phyloP scores from a whole-genome alignment of 2,113 vertebrate species.

The Sminthopsis crassicaudata region DNA sequence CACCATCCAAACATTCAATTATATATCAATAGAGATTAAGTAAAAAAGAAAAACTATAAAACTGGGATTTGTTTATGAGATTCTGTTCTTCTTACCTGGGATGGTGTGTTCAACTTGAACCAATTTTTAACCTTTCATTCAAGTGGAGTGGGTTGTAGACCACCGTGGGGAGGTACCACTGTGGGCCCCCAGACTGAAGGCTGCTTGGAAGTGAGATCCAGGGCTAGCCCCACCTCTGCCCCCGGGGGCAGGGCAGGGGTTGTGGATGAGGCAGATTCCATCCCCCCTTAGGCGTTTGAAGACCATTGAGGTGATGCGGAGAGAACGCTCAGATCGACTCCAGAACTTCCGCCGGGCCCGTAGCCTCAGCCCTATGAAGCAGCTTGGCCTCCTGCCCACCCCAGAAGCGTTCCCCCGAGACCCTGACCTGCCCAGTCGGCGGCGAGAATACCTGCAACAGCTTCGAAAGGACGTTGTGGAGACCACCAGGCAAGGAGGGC shows the following conservation, averaged over 20 bases:
- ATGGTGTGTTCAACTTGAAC: not conserved
- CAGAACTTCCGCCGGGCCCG: constrained; percentile 83
- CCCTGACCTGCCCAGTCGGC: constrained; percentile 84
- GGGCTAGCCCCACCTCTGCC: too few relatives aligned
- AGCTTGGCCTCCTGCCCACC: constrained; percentile 70
- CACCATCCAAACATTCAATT: not conserved
- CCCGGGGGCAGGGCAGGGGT: not conserved
- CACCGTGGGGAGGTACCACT: too few relatives aligned
- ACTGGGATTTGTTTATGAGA: not conserved
- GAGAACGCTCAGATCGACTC: constrained; percentile 87
- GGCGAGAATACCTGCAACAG: constrained; percentile 88
- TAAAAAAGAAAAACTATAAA: not conserved
- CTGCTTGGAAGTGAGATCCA: too few relatives aligned
- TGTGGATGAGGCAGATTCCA: not conserved
- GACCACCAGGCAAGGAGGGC: constrained; percentile 85
- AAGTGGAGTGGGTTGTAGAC: not conserved
- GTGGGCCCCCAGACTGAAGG: too few relatives aligned
- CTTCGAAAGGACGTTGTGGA: constrained; percentile 89
- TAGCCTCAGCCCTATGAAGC: constrained; percentile 92
- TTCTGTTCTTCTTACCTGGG: not conserved
- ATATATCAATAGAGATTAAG: too few relatives aligned
- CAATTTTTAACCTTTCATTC: not conserved
- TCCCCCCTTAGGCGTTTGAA: constrained; percentile 87
- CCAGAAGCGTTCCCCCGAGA: constrained; percentile 73
- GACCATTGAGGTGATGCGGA: constrained; percentile 87